A percentile compares a stretch with the other conserved stretches of the same genome.
Conservation (phyloP, 2,113 vertebrate genomes). For the Silurus asotus region DNA sequence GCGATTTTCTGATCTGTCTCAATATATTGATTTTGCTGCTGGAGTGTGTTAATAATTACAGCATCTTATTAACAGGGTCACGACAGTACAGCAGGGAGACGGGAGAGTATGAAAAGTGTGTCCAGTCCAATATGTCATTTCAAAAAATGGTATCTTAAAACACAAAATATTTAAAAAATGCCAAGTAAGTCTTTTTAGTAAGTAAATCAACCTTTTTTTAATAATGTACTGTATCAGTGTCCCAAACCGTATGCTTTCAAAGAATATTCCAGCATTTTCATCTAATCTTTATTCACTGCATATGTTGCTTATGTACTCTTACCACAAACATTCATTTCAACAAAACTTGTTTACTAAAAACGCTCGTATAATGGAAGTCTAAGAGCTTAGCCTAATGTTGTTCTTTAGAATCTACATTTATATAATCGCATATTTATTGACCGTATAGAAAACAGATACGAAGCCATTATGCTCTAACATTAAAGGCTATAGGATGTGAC, state of each 20-base stretch:
- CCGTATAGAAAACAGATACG: neutral
- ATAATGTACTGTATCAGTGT: neutral
- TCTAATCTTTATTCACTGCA: neutral
- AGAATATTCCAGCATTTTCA: neutral
- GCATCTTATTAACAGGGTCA: neutral
- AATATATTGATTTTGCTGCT: neutral
- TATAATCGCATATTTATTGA: conserved; percentile 1
- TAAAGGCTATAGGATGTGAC: neutral
- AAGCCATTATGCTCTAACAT: neutral
- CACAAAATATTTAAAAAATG: neutral
- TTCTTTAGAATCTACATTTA: neutral
- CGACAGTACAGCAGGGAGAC: neutral
- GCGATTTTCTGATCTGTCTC: neutral
- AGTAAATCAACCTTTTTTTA: too few species aligned
- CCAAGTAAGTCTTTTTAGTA: neutral
- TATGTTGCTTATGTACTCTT: neutral
- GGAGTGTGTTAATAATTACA: neutral
- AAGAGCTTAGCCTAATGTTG: neutral
- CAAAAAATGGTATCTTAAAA: neutral
- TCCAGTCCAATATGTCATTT: too few species aligned
- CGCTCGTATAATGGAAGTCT: neutral
- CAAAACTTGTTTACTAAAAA: neutral
- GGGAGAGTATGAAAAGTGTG: neutral
- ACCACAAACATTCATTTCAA: neutral
- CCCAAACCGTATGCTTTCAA: neutral